Evolutionary conservation across 2,888 invertebrate species (phyloP), one percentile per base, ranked within the genome.

Genomic region (Oxycera nigricornis): DNA sequence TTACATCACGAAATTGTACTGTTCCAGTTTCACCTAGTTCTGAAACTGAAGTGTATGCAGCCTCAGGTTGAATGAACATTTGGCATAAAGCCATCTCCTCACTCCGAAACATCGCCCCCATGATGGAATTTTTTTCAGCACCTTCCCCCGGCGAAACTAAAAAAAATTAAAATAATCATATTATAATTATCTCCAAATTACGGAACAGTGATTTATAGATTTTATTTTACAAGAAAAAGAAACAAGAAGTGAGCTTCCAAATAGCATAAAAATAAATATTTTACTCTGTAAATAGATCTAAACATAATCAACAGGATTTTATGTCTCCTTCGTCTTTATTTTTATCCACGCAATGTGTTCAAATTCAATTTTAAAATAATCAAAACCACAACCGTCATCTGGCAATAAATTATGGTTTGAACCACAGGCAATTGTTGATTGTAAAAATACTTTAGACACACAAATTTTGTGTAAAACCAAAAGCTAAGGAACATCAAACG

Each of bases 1-100:
- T 92, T 88, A 97, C 96, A 87, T 97, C 97, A 86, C 96, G 91
- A 85, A 98, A 98, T 88, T 97, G 97, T 59, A 96, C 96, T 75
- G 94, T 90, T 78, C 96, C 97, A 39, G 94, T 91, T 86, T 97
- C 97, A 73, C 97, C 97, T 76, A 98, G 88, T 86, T 97, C 96
- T 1, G 97, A 95, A 76, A 97, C 93, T 78, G 95, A 94, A 79
- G 93, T 92, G 86, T 97, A 98, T 0, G 96, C 96, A 35, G 97
- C 94, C 87, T 97, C 97, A 22, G 96, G 95, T 86, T 97, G 97
- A 80, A 97, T 93, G 87, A 96, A 97, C 86, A 97, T 91, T 87
- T 97, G 97, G 89, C 95, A 94, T 81, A 95, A 87, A 76, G 92
- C 91, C 95, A 96, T 96, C 87, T 94, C 91, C 84, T 95, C 95